Percentiles rank a stretch among this genome's conserved stretches.
Evolutionary conservation across 2,888 invertebrate genomes (phyloP).

Genomic region (Sisyra terminalis): DNA sequence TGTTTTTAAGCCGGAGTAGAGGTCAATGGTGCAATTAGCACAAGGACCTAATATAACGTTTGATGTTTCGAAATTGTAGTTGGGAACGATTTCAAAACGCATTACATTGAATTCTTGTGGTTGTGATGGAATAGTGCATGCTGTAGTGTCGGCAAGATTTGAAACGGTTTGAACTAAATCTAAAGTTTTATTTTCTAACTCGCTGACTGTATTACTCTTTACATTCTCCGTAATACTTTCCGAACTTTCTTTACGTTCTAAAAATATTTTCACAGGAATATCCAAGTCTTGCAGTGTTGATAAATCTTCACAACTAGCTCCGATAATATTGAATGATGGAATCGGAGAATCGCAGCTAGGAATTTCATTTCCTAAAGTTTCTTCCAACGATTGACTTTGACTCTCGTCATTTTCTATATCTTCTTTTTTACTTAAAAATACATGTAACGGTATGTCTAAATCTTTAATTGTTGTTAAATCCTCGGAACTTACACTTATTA

Average conservation of each 20-base stretch:
- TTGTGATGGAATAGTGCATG: not conserved
- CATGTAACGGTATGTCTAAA: constrained; percentile 1
- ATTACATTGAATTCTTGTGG: constrained; percentile 4
- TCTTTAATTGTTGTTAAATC: constrained; percentile 1
- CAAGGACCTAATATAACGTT: constrained; percentile 38
- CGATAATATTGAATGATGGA: not conserved
- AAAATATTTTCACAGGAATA: constrained; percentile 1
- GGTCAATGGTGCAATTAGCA: constrained; percentile 35
- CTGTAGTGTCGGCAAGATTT: not conserved
- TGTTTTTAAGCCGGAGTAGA: constrained; percentile 33
- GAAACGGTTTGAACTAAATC: constrained; percentile 1
- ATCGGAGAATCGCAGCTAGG: not conserved
- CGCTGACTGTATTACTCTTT: not conserved
- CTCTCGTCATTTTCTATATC: not conserved
- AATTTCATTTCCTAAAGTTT: not conserved
- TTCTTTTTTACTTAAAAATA: not conserved
- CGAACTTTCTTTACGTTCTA: not conserved
- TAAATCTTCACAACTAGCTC: constrained; percentile 3
- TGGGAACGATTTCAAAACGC: constrained; percentile 3
- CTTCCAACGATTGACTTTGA: not conserved
- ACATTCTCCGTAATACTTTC: not conserved
- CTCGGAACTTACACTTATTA: not conserved
- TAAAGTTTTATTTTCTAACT: not conserved
- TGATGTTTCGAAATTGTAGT: constrained; percentile 3
- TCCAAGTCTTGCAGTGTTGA: not conserved